Percentiles rank a stretch among this genome's conserved stretches.
Evolutionary conservation across 1,140 invertebrate genomes (phyloP).

Genomic region (Pogonomyrmex californicus): DNA sequence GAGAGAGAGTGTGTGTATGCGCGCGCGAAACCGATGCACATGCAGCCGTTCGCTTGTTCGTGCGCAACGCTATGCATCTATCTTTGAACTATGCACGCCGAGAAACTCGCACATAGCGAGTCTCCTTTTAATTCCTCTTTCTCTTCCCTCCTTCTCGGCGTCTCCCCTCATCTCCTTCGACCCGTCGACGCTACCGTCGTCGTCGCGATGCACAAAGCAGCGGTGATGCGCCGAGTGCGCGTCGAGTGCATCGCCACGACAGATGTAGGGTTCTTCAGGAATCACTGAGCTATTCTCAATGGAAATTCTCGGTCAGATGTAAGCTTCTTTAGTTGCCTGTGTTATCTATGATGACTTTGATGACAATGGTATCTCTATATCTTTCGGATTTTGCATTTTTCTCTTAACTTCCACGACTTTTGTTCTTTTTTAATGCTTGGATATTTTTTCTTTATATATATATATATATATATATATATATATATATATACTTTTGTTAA

Average conservation of each 20-base stretch:
- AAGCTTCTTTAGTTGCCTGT: slow-evolving; percentile 4
- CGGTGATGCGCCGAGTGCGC: slow-evolving; percentile 32
- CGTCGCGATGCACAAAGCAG: slow-evolving; percentile 28
- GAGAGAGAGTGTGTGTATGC: slow-evolving; percentile 52
- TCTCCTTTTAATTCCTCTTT: slow-evolving; percentile 28
- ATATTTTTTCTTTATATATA: too few relatives aligned
- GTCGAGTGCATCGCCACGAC: background rate
- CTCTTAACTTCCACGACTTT: background rate
- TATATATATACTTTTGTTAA: background rate
- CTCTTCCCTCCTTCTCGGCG: background rate
- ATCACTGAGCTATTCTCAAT: slow-evolving; percentile 22
- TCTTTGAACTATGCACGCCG: slow-evolving; percentile 76
- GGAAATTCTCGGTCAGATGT: background rate
- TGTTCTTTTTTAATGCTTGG: background rate
- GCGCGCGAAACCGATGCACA: slow-evolving; percentile 60
- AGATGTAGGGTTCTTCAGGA: slow-evolving; percentile 48
- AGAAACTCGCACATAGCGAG: slow-evolving; percentile 34
- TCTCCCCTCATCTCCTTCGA: slow-evolving; percentile 30
- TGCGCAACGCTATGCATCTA: slow-evolving; percentile 61
- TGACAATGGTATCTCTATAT: background rate
- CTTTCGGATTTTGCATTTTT: background rate
- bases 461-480: too few relatives aligned
- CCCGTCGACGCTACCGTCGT: background rate
- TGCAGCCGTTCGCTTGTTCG: slow-evolving; percentile 48
- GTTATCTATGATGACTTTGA: background rate